A percentile compares a stretch with the other conserved stretches of the same genome.
Conservation (phyloP, 2,113 vertebrate genomes). For the Chionodraco myersi region DNA sequence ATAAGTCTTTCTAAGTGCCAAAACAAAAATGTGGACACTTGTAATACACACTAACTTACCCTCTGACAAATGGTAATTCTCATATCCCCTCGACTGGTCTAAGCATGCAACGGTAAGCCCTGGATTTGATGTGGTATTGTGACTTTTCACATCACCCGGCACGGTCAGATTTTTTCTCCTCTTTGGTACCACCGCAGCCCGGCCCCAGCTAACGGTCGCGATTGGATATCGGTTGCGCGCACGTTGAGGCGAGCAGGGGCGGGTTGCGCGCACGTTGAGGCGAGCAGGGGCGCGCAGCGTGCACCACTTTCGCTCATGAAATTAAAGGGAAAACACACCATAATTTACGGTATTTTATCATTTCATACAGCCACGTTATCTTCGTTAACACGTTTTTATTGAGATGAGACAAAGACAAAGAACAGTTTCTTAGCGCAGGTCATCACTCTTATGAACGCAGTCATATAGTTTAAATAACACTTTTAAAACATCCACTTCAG, state of each 20-base stretch:
- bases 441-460: too few species aligned
- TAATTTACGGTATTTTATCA: background rate
- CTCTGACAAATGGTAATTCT: constrained; percentile 29
- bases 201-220: constrained; percentile 73
- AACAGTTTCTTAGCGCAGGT: too few species aligned
- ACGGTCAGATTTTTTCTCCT: constrained; percentile 77
- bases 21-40: constrained; percentile 24
- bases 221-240: constrained; percentile 70
- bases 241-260: constrained; percentile 56
- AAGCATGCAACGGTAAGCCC: background rate
- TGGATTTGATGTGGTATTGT: constrained; percentile 36
- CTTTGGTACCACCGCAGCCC: constrained; percentile 74
- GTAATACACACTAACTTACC: constrained; percentile 62
- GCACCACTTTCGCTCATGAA: background rate
- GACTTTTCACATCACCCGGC: constrained; percentile 76
- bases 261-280: constrained; percentile 76
- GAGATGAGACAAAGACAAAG: background rate
- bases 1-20: constrained; percentile 61
- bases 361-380: background rate
- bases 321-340: constrained; percentile 13
- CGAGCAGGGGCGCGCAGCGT: constrained; percentile 48
- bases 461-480: too few species aligned
- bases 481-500: too few species aligned
- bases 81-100: constrained; percentile 14
- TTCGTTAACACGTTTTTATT: background rate